Base-by-base conservation (phyloP, 2,797 vertebrate species). In the Esox masquinongy region DNA sequence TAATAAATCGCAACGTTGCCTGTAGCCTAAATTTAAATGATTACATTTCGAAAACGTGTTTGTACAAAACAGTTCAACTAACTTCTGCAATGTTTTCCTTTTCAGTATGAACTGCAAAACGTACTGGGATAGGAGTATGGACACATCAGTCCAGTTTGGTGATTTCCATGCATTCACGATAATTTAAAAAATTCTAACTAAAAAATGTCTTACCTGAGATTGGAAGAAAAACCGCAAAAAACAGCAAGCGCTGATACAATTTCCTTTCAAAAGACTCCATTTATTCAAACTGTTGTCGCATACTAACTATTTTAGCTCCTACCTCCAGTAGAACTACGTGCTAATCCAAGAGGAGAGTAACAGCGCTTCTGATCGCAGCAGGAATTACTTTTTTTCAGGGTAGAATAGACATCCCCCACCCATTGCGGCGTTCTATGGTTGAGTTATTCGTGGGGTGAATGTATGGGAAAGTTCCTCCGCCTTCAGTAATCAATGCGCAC, bases 261-360 rank as follows among this genome's bases (percentile, higher is more conserved):
- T 82, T 92, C 91, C 90, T 81, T 88, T 88, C 88, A 74, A 88
- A 83, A 80, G 79, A 84, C 90, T 88, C 94, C 95, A 95, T 95
- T 94, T 93, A 94, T 79, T 73, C 82, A 15, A 87, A 76, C 80
- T 80, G 82, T 92, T 79, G 77, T 75, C 34, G 86, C 95, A 95
- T 95, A 81, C 92, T 91, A 77, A 77, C 74, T 82, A 69, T 82
- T 74, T 64, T 79, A 74, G 82, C 69, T 85, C 82, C 76, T 74
- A 81, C 87, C 87, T 85, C 84, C 82, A 72, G 75, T 78, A 70
- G 82, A 85, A 72, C 91, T 71, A 72, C 26, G 69, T 76, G 78
- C 73, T 76, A 88, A 81, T 89, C 82, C 85, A 31, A 69, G 78
- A 70, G 34, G 63, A 51, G 73, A 74, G 69, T 73, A 63, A 47